Percentiles rank a stretch among this genome's conserved stretches.
Evolutionary conservation across 2,888 invertebrate genomes (phyloP).

Genomic region (Chromoteleia sp.): DNA sequence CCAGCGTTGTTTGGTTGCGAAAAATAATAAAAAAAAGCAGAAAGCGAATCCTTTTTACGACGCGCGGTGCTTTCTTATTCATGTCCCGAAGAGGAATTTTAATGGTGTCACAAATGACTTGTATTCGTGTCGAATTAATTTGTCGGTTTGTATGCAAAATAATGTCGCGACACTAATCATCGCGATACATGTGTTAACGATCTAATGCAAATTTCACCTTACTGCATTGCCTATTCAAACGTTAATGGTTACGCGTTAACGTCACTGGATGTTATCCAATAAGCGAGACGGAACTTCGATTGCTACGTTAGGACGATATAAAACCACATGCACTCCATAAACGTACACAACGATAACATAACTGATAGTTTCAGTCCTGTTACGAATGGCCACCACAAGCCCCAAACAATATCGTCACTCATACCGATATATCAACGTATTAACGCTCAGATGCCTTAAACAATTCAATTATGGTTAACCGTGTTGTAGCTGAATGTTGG

Average conservation of each 20-base stretch:
- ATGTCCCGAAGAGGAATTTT: too few species aligned
- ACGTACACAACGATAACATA: conserved; percentile 70
- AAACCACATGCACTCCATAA: conserved; percentile 67
- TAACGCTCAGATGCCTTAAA: conserved; percentile 25
- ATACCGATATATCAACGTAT: conserved; percentile 38
- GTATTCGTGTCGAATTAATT: conserved; percentile 13
- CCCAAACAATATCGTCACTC: conserved; percentile 56
- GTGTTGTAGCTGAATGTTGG: too few species aligned
- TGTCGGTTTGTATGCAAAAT: conserved; percentile 46
- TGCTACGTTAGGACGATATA: conserved; percentile 57
- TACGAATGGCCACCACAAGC: conserved; percentile 68
- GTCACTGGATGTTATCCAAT: conserved; percentile 50
- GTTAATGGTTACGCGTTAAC: conserved; percentile 53
- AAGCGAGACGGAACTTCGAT: conserved; percentile 60
- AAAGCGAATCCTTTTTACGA: not conserved
- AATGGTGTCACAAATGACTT: not conserved
- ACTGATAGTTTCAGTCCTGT: conserved; percentile 78
- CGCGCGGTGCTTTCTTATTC: not conserved
- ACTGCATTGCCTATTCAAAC: conserved; percentile 54
- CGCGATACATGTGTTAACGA: conserved; percentile 50
- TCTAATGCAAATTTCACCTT: conserved; percentile 56
- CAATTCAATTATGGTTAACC: conserved; percentile 28
- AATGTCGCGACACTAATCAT: conserved; percentile 48
- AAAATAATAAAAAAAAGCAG: not conserved
- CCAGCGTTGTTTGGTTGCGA: not conserved